Base-by-base conservation (phyloP, 2,888 invertebrate genomes). In the Podotricha telesiphe region DNA sequence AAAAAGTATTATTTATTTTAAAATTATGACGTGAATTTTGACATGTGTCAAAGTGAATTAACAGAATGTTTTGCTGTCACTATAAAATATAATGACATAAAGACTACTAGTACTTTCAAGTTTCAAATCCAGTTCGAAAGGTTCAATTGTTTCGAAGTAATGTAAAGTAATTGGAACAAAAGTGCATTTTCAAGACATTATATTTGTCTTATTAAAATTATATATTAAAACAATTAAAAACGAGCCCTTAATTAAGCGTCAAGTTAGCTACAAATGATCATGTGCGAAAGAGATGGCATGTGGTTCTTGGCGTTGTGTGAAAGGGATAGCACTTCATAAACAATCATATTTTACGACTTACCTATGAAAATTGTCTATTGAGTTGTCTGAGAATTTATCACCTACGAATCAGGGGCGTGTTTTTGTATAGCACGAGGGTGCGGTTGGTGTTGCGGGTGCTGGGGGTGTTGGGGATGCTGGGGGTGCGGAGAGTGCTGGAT, bases 381-480 rank as follows among this genome's bases (percentile, higher is more conserved):
- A 42, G 2, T 11, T 11, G 13, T 37, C 1, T 37, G 2, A 42
- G 13, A 42, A 13, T 42, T 42, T 13, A 42, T 42, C 7, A 53
- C 34, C 58, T 75, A 77, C 53, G 71, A 74, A 53, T 78, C 75
- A 55, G 53, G 55, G 51, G 70, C 70, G 71, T 81, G 81, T 50
- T 80, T 81, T 74, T 81, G 81, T 74, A 80, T 80, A 71, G 80
- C 72, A n/a, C 80, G 69, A 8, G 78, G 74, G 17, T 69, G 68
- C 5, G 61, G 4, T n/a, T 58, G 28, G 28, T 28, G 28, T 6
- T 28, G 28, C 3, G 2, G 28, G 28, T 28, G 2, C 28, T 28
- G 19, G 17, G 19, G 22, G n/a, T 28, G 59, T 8, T 22, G 59
- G n/a, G 20, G 3, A 5, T 42, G 45, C 1, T 45, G 61, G 47